phyloP scores from a whole-genome alignment of 1,140 invertebrate genomes.

The Pentalonia nigronervosa region DNA sequence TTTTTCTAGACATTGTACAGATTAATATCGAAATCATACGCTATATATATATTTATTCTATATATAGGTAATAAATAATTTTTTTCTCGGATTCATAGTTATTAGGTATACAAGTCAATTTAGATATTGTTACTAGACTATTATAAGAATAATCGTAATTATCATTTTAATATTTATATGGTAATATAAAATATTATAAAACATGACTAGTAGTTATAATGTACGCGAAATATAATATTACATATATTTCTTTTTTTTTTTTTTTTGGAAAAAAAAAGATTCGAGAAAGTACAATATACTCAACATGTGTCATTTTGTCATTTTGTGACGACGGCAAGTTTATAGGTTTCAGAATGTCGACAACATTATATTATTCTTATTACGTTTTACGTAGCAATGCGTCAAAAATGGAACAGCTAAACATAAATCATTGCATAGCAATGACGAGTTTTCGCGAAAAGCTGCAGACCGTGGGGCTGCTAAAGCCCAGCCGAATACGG shows the following conservation, averaged over 20 bases:
- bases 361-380: neutral
- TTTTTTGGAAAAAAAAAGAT: neutral
- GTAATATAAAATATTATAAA: constrained; percentile 26
- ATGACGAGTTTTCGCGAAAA: neutral
- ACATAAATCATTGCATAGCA: neutral
- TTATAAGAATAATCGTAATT: neutral
- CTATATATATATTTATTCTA: neutral
- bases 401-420: neutral
- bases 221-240: constrained; percentile 3
- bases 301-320: neutral
- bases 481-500: neutral
- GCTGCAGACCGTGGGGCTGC: neutral
- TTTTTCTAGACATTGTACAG: neutral
- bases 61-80: neutral
- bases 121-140: neutral
- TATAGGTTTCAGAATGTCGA: neutral
- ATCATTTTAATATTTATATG: neutral
- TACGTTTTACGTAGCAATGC: neutral
- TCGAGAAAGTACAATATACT: neutral
- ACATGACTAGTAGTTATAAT: constrained; percentile 30
- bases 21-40: neutral
- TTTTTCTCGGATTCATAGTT: neutral
- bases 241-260: neutral
- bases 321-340: neutral
- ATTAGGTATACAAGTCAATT: neutral